Percentiles rank a stretch among this genome's conserved stretches.
phyloP scores from a whole-genome alignment of 2,797 vertebrate genomes.

The Pseudochirops corinnae region DNA sequence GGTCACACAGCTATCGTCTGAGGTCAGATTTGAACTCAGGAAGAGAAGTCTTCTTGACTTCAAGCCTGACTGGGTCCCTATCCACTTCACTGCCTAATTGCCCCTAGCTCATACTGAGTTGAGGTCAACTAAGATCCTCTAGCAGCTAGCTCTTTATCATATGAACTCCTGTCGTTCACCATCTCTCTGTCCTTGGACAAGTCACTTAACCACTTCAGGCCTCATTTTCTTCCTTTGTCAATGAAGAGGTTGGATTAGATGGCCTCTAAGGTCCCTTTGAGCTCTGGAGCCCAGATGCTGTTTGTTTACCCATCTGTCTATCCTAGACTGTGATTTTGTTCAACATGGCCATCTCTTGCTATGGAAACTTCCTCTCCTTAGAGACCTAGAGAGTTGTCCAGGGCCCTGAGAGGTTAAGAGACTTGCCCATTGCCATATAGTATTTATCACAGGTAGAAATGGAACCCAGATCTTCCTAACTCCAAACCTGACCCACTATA shows the following conservation, averaged over 20 bases:
- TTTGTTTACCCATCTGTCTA: background rate
- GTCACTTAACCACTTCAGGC: background rate
- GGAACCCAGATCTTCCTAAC: background rate
- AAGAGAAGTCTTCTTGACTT: background rate
- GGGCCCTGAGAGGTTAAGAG: background rate
- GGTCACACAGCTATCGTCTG: background rate
- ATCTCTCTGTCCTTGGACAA: background rate
- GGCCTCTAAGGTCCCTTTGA: background rate
- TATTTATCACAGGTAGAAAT: background rate
- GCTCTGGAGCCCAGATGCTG: background rate
- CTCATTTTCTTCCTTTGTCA: background rate
- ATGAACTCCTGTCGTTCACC: background rate
- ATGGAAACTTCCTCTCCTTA: background rate
- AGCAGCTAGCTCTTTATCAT: slow-evolving; percentile 5
- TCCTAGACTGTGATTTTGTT: background rate
- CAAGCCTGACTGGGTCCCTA: slow-evolving; percentile 13
- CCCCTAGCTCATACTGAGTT: background rate
- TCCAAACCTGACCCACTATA: background rate
- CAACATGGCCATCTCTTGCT: background rate
- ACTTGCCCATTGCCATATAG: too few relatives aligned
- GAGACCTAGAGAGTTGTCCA: background rate
- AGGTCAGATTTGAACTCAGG: background rate
- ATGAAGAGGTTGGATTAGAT: background rate
- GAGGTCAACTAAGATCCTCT: slow-evolving; percentile 13
- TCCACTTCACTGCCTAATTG: background rate